These are phyloP conservation scores for Loripinus fragilis DNA, from an alignment of 2,888 invertebrate genomes.

Conservation along the genomic window DNA sequence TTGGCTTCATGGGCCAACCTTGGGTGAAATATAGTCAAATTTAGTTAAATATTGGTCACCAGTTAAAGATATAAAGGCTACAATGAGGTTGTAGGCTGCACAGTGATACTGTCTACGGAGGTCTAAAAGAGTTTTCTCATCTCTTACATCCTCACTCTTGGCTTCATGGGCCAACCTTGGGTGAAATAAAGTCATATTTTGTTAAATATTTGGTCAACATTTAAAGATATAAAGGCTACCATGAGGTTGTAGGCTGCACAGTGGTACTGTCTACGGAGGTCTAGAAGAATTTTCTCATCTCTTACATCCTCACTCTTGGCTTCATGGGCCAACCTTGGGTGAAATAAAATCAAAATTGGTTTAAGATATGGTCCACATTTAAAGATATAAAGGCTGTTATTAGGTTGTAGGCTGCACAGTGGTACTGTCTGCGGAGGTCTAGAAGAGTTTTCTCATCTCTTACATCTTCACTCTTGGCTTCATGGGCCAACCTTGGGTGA, in stretches of 20 bases:
- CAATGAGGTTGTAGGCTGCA: slow-evolving; percentile 88
- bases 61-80: too few species aligned
- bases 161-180: slow-evolving; percentile 76
- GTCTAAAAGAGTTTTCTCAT: slow-evolving; percentile 76
- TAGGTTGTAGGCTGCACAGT: slow-evolving; percentile 88
- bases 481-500: slow-evolving; percentile 73
- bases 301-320: slow-evolving; percentile 80
- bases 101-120: slow-evolving; percentile 86
- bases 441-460: slow-evolving; percentile 75
- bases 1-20: slow-evolving; percentile 79
- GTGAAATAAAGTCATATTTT: not conserved
- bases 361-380: too few species aligned
- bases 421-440: slow-evolving; percentile 85
- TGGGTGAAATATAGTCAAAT: too few species aligned
- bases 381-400: too few species aligned
- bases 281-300: slow-evolving; percentile 76
- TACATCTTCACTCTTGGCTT: slow-evolving; percentile 80
- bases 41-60: too few species aligned
- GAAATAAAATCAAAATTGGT: too few species aligned
- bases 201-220: too few species aligned
- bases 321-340: slow-evolving; percentile 74
- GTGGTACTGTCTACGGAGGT: slow-evolving; percentile 85
- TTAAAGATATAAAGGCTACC: slow-evolving; percentile 86
- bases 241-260: slow-evolving; percentile 88
- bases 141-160: slow-evolving; percentile 80